Base-by-base conservation (phyloP, 1,140 invertebrate genomes). In the Hirudo medicinalis region DNA sequence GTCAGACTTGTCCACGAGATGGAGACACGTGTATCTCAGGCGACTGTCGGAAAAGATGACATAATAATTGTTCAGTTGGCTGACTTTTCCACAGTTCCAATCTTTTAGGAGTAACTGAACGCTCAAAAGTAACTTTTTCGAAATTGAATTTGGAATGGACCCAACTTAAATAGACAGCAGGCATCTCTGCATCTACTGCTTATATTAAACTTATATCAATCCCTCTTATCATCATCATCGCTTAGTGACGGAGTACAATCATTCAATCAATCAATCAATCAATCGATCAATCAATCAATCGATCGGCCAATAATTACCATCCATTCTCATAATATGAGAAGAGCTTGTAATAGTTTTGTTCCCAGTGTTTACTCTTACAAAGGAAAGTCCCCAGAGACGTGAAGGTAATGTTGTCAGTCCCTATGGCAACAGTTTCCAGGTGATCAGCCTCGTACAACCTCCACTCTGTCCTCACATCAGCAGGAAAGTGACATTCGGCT, bases 331-430 rank as follows among this genome's bases (percentile, higher is more conserved):
- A 74, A 40, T 49, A 40, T 15, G 73, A 74, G 22, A 74, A n/a
- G 29, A 71, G 25, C 54, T 74, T 74, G 70, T 74, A 74, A 49
- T 74, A 68, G 53, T 73, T 71, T 13, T 63, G 36, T 4, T 68
- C 40, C 73, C 73, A 74, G 67, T 74, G 73, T 71, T 74, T 74
- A 36, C 73, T 69, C 71, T 74, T 74, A 54, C 73, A 74, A n/a
- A 71, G 67, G 70, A 71, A 74, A 20, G 22, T 72, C 36, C 73
- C 73, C 15, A 73, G 57, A n/a, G 29, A n/a, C 19, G 72, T 43
- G 69, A 71, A 63, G 27, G 68, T 40, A 19, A 73, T 53, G 49
- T 71, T 55, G 19, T 60, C 72, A 5, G 43, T 29, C 13, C 54
- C 43, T n/a, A 73, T 70, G 32, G 68, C 53, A 20, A 73, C 68